A percentile compares a stretch with the other conserved stretches of the same genome.
Conservation (phyloP, 1,140 invertebrate species). For the Lucilia cuprina region DNA sequence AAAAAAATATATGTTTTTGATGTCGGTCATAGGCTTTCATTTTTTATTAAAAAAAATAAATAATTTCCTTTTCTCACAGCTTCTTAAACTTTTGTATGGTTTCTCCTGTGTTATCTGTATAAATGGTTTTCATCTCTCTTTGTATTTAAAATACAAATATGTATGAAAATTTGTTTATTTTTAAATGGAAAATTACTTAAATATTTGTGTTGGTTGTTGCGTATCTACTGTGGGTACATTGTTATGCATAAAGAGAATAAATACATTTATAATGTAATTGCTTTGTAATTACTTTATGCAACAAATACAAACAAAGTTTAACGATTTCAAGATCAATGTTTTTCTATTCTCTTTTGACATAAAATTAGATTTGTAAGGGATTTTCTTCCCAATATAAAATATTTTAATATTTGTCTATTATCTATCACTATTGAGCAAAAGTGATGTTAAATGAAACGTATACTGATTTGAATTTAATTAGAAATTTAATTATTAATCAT, state of each 20-base stretch:
- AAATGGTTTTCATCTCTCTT: background rate
- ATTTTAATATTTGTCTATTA: background rate
- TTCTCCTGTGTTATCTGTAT: background rate
- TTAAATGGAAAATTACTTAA: slow-evolving; percentile 3
- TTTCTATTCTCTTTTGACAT: background rate
- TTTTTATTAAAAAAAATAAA: background rate
- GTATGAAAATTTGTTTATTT: background rate
- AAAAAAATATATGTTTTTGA: background rate
- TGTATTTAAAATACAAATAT: background rate
- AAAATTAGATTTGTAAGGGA: no score
- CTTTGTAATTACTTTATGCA: no score
- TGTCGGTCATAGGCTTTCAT: background rate
- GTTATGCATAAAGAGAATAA: no score
- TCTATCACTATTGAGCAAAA: background rate
- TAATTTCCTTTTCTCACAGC: background rate
- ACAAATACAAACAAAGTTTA: no score
- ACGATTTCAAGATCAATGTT: no score
- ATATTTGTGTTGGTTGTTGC: background rate
- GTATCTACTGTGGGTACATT: no score
- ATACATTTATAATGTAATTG: no score
- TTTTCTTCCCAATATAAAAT: background rate
- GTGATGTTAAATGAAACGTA: background rate
- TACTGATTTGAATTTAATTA: background rate
- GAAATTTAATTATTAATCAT: background rate
- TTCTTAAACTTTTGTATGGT: background rate